Evolutionary conservation across 1,140 invertebrate species (phyloP), one percentile per base, ranked within the genome.

Genomic region (Hycleus phaleratus): DNA sequence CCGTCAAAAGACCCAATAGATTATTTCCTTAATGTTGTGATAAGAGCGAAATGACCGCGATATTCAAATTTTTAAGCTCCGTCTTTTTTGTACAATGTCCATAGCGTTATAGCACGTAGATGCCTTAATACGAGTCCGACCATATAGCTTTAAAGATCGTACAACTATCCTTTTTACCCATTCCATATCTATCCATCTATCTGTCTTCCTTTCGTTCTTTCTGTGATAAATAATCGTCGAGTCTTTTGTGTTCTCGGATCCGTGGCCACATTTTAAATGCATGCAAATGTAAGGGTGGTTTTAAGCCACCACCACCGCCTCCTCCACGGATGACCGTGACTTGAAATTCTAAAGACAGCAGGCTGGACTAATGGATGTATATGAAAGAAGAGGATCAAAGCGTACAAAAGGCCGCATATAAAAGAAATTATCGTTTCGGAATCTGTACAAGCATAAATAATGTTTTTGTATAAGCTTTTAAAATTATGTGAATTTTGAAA

Each of bases 11-110:
- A 42, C 56, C 62, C 63, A 58, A 61, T 63, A 61, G 68, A 71
- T 69, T 66, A 70, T 65, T 66, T 66, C 67, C 67, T 62, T 71
- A 71, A 72, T 70, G 65, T 64, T 24, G 57, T 64, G 71, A 72
- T 72, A 72, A 73, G 65, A 60, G 64, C 61, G 62, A 61, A 73
- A 73, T 73, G 72, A 72, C 71, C 71, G 71, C 70, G 72, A 72
- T 73, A 73, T 73, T 72, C 71, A 73, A 73, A 73, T 73, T 73
- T 72, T 72, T 71, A 73, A 72, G 68, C 69, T 62, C 64, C 65
- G 63, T 50, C 65, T 64, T 63, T 69, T 72, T 72, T 71, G 68
- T 55, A 52, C 57, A 5, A 32, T 65, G 68, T 62, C 69, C 67
- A 67, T 69, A 68, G 63, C 67, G 18, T 18, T 62, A 51, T 61